A percentile compares a stretch with the other conserved stretches of the same genome.
Evolutionary conservation across 2,797 vertebrate genomes (phyloP).

Genomic region (Oreochromis mossambicus): DNA sequence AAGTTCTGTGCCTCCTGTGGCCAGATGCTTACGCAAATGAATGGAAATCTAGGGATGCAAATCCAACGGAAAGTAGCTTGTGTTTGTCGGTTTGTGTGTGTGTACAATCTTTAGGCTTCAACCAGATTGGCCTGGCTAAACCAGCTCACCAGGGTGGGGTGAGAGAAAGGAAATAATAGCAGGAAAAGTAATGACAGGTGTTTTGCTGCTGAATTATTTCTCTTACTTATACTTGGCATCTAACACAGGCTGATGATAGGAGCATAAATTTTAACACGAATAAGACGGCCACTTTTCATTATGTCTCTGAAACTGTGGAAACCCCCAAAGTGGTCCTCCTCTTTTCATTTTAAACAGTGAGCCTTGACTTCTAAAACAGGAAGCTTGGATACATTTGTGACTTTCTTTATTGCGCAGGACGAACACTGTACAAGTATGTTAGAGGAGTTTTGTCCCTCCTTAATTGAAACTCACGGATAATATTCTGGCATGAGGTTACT

Average conservation of each 20-base stretch:
- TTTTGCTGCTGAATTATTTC: neutral
- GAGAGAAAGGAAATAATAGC: neutral
- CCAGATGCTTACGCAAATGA: constrained; percentile 53
- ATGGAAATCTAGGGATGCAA: constrained; percentile 62
- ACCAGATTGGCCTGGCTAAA: neutral
- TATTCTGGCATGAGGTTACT: neutral
- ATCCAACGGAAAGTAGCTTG: constrained; percentile 46
- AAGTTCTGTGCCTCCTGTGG: neutral
- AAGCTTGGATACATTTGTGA: neutral
- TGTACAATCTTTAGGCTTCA: neutral
- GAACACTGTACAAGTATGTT: neutral
- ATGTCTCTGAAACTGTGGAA: neutral
- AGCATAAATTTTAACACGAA: neutral
- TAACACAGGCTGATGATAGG: neutral
- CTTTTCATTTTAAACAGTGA: neutral
- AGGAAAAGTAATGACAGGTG: neutral
- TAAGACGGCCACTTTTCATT: neutral
- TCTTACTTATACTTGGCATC: neutral
- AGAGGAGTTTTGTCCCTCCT: neutral
- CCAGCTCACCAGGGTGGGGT: neutral
- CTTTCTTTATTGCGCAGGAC: neutral
- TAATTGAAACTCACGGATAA: neutral
- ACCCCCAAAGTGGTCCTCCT: neutral
- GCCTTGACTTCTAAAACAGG: neutral
- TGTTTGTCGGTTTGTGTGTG: neutral